These are phyloP conservation scores for Vipera ursinii DNA, from an alignment of 2,797 vertebrate species.

Conservation along the genomic window DNA sequence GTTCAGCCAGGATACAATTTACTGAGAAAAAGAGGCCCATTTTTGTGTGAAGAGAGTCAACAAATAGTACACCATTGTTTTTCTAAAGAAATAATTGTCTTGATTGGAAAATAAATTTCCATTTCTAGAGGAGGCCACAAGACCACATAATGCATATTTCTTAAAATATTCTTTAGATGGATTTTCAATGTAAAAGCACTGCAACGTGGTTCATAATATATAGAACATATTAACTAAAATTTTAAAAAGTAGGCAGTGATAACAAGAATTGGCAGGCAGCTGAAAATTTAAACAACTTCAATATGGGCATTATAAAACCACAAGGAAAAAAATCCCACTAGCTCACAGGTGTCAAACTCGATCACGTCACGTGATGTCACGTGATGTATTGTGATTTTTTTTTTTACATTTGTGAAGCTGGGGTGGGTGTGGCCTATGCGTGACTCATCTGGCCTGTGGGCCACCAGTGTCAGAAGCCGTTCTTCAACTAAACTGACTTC, in stretches of 20 bases:
- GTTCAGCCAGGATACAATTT: neutral
- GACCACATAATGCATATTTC: neutral
- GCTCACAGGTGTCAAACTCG: too few species aligned
- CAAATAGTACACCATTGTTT: neutral
- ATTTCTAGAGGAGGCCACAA: neutral
- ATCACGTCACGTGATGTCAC: too few species aligned
- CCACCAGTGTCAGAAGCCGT: too few species aligned
- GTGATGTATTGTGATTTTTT: too few species aligned
- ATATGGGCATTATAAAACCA: neutral
- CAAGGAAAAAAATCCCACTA: neutral
- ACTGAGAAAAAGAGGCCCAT: neutral
- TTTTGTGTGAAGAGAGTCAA: neutral
- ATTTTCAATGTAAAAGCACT: neutral
- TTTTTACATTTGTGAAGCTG: too few species aligned
- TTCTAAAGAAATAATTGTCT: neutral
- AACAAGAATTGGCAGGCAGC: neutral
- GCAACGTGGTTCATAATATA: neutral
- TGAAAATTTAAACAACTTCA: neutral
- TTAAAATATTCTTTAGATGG: neutral
- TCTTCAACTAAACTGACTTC: neutral
- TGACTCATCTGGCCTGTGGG: too few species aligned
- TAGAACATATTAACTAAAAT: neutral
- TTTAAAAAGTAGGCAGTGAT: neutral
- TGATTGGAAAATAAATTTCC: neutral
- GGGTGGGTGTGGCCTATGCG: too few species aligned